Conservation (phyloP, 2,888 invertebrate species). For the Megastigmus dorsalis region DNA sequence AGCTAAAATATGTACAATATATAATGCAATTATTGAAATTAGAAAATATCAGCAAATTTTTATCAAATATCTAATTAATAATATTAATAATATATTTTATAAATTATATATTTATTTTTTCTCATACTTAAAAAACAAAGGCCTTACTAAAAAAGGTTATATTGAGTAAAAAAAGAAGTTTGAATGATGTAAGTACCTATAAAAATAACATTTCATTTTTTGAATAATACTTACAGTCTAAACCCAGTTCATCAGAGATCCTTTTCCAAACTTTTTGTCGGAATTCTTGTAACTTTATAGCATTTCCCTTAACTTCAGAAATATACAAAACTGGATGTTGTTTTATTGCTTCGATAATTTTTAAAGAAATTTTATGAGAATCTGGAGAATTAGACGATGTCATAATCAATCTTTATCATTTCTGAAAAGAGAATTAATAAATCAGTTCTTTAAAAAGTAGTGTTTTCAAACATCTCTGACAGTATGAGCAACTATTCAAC, state of each 20-base stretch:
- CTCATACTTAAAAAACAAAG: too few relatives aligned
- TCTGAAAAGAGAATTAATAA: neutral
- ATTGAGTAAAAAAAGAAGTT: too few relatives aligned
- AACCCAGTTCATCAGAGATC: conserved; percentile 69
- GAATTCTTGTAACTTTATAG: conserved; percentile 69
- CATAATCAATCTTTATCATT: conserved; percentile 55
- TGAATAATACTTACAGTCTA: conserved; percentile 66
- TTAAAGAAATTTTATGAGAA: conserved; percentile 69
- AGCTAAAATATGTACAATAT: conserved; percentile 58
- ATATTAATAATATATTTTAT: too few relatives aligned
- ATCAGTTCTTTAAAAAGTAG: neutral
- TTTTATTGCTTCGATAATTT: conserved; percentile 70
- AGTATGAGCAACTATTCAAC: neutral
- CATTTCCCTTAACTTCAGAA: conserved; percentile 68
- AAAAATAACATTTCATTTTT: too few relatives aligned
- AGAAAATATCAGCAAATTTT: too few relatives aligned
- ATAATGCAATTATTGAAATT: too few relatives aligned
- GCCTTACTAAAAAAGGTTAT: too few relatives aligned
- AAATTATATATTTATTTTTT: too few relatives aligned
- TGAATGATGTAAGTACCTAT: too few relatives aligned
- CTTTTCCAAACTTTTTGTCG: conserved; percentile 72
- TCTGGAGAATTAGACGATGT: conserved; percentile 68
- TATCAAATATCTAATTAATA: too few relatives aligned
- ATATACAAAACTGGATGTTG: conserved; percentile 71
- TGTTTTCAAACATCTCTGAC: neutral